phyloP scores from a whole-genome alignment of 2,888 invertebrate genomes.

The Boloria euphrosyne region DNA sequence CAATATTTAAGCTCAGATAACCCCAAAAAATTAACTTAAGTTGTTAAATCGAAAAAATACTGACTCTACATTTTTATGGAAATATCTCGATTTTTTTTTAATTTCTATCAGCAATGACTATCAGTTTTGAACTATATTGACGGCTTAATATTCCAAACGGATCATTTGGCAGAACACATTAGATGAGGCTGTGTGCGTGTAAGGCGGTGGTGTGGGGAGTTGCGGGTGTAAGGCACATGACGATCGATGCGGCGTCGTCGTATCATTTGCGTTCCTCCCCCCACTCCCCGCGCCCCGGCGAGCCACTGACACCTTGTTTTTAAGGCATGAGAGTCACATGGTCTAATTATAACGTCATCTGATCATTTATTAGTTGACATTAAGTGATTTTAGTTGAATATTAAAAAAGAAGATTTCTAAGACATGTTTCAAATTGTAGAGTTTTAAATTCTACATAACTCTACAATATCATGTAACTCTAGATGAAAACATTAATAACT shows the following conservation, averaged over 20 bases:
- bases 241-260: constrained; percentile 75
- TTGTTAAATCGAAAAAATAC: neutral
- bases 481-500: too few relatives aligned
- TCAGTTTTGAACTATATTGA: constrained; percentile 51
- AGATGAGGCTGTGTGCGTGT: constrained; percentile 55
- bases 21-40: neutral
- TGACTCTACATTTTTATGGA: neutral
- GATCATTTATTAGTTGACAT: neutral
- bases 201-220: constrained; percentile 60
- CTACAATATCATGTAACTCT: too few relatives aligned
- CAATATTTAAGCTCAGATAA: neutral
- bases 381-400: too few relatives aligned
- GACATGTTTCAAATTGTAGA: too few relatives aligned
- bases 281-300: constrained; percentile 48
- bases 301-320: constrained; percentile 44
- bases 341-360: constrained; percentile 22
- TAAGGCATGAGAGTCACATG: constrained; percentile 46
- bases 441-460: too few relatives aligned
- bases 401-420: too few relatives aligned
- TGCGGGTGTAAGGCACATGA: constrained; percentile 51
- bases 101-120: constrained; percentile 45
- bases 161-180: constrained; percentile 79
- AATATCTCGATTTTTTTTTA: neutral
- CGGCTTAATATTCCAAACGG: constrained; percentile 63
- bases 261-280: constrained; percentile 77